Base-by-base conservation (phyloP, 2,113 vertebrate species). In the Epinephelus lanceolatus region DNA sequence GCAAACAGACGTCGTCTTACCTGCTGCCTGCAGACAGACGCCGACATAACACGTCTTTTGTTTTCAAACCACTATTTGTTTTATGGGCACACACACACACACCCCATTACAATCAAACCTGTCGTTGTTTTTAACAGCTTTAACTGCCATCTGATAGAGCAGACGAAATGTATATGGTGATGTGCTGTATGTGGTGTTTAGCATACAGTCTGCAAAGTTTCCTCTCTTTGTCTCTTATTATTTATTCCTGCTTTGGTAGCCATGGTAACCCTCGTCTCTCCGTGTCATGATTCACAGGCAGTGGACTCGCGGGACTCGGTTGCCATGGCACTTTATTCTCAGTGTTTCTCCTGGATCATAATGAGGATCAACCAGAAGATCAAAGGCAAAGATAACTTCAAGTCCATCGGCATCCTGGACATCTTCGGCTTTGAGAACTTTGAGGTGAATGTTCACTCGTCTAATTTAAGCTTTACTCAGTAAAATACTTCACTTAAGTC, bases 361-460 rank as follows among this genome's bases (percentile, higher is more conserved):
- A 95, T 91, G 93, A 97, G 95, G 91, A 98, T 98, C 92, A 98
- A 98, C 82, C 95, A 94, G 60, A 97, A 97, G 89, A 96, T 98
- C 91, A 96, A 96, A 85, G 97, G 97, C 69, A 97, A 96, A 83
- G 97, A 98, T 93, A 97, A 97, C 94, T 98, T 98, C 83, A 98
- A 98, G 90, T 98, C 97, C 88, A 96, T 98, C 40, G 97, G 97
- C 87, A 98, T 98, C 93, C 93, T 98, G 79, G 97, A 98, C 95
- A 98, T 98, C 88, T 98, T 98, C 42, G 97, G 97, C 86, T 98
- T 98, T 27, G 97, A 98, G 91, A 98, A 98, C 91, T 98, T 98
- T 91, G 95, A 97, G 97, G 97, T 98, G 89, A 89, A 79, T 25
- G 2, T 3, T 30, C 6, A 59, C 40, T 49, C n/a, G 5, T 55